These are phyloP conservation scores for Laothoe populi DNA, from an alignment of 2,888 invertebrate genomes.

Conservation along the genomic window DNA sequence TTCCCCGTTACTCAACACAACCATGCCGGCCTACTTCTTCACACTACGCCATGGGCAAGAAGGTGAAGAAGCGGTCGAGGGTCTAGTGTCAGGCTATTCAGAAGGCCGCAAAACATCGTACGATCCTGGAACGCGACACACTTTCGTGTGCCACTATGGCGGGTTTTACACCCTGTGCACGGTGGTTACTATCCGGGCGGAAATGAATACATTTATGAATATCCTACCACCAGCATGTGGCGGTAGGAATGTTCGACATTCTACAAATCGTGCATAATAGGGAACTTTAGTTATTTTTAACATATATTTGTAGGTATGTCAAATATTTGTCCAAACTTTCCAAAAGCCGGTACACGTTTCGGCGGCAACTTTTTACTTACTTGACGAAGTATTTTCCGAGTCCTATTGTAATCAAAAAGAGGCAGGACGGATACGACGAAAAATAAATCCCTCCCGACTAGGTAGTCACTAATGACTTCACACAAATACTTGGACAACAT, in stretches of 20 bases:
- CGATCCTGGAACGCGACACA: too few species aligned
- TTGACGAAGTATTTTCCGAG: constrained; percentile 28
- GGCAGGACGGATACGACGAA: constrained; percentile 37
- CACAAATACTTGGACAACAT: constrained; percentile 60
- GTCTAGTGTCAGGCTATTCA: too few species aligned
- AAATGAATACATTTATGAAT: neutral
- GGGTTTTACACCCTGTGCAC: too few species aligned
- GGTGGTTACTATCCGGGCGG: too few species aligned
- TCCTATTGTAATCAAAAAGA: constrained; percentile 33
- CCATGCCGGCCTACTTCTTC: too few species aligned
- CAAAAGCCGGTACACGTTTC: constrained; percentile 10
- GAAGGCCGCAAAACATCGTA: too few species aligned
- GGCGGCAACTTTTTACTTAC: constrained; percentile 27
- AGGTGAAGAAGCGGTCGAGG: too few species aligned
- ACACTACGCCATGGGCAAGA: too few species aligned
- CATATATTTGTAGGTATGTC: constrained; percentile 4
- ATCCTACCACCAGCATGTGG: neutral
- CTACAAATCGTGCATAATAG: neutral
- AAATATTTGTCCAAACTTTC: constrained; percentile 19
- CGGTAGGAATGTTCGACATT: neutral
- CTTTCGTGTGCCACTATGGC: too few species aligned
- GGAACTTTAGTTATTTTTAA: neutral
- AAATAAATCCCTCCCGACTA: constrained; percentile 51
- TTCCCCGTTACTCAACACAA: too few species aligned
- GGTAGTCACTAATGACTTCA: constrained; percentile 59